Evolutionary conservation across 2,797 vertebrate genomes (phyloP).

Genomic region (Setipinna tenuifilis): DNA sequence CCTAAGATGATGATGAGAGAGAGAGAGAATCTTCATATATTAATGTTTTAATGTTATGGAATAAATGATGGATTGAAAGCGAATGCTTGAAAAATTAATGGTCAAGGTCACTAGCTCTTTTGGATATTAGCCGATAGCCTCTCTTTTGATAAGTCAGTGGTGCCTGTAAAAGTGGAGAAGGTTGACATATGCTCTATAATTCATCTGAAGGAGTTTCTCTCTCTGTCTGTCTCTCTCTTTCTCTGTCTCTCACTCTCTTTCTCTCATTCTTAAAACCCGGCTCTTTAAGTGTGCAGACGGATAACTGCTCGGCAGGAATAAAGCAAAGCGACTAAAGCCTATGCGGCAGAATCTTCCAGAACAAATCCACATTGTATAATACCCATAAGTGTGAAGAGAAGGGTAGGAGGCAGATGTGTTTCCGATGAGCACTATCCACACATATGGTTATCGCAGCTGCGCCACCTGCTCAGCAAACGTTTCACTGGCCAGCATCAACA

Average conservation of each 20-base stretch:
- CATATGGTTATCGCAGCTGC: not conserved
- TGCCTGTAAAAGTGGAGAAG: slow-evolving; percentile 36
- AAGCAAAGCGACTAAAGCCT: not conserved
- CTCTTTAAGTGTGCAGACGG: slow-evolving; percentile 34
- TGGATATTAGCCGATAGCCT: slow-evolving; percentile 44
- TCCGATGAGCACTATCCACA: not conserved
- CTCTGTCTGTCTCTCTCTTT: slow-evolving; percentile 20
- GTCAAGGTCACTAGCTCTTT: slow-evolving; percentile 44
- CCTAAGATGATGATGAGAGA: not conserved
- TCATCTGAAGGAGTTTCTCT: slow-evolving; percentile 41
- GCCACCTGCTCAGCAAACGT: not conserved
- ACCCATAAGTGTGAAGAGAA: not conserved
- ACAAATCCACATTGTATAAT: slow-evolving; percentile 13
- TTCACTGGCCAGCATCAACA: not conserved
- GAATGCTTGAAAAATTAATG: slow-evolving; percentile 49
- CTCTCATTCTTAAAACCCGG: not conserved
- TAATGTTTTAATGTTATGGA: slow-evolving; percentile 45
- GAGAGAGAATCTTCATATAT: slow-evolving; percentile 7
- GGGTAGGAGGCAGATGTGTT: not conserved
- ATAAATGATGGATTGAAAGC: slow-evolving; percentile 51
- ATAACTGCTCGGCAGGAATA: slow-evolving; percentile 7
- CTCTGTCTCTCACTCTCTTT: not conserved
- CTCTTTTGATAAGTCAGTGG: slow-evolving; percentile 42
- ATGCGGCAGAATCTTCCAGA: not conserved
- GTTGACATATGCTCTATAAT: slow-evolving; percentile 52